phyloP scores from a whole-genome alignment of 2,113 vertebrate genomes.

The Zosterops borbonicus region DNA sequence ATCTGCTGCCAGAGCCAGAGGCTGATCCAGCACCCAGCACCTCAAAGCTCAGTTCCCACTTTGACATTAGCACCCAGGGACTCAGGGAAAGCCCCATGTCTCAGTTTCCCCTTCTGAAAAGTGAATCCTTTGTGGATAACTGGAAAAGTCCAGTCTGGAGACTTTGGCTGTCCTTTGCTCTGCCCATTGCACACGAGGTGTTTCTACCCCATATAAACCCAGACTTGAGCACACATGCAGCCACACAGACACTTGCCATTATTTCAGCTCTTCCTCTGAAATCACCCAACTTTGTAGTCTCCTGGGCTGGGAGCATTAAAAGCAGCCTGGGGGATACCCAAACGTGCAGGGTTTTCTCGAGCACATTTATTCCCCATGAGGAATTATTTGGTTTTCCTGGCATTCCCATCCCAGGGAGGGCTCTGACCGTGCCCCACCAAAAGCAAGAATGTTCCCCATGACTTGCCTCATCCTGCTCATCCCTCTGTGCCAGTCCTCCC shows the following conservation, averaged over 20 bases:
- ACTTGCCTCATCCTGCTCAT: slow-evolving; percentile 61
- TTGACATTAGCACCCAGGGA: background rate
- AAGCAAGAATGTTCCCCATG: slow-evolving; percentile 53
- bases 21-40: background rate
- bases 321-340: background rate
- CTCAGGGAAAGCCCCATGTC: accelerated
- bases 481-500: slow-evolving; percentile 59
- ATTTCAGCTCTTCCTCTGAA: background rate
- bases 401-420: background rate
- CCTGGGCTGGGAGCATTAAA: background rate
- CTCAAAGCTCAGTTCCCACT: background rate
- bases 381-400: background rate
- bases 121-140: background rate
- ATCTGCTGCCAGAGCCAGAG: background rate
- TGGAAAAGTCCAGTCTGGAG: background rate
- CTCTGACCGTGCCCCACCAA: slow-evolving; percentile 36
- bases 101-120: background rate
- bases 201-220: accelerated
- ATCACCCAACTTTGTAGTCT: background rate
- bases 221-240: background rate
- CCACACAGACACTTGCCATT: background rate
- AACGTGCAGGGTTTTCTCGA: background rate
- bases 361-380: accelerated
- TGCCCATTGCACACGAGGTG: background rate
- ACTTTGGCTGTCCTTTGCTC: background rate